Evolutionary conservation across 2,888 invertebrate species (phyloP).

Genomic region (Sphinx pinastri): DNA sequence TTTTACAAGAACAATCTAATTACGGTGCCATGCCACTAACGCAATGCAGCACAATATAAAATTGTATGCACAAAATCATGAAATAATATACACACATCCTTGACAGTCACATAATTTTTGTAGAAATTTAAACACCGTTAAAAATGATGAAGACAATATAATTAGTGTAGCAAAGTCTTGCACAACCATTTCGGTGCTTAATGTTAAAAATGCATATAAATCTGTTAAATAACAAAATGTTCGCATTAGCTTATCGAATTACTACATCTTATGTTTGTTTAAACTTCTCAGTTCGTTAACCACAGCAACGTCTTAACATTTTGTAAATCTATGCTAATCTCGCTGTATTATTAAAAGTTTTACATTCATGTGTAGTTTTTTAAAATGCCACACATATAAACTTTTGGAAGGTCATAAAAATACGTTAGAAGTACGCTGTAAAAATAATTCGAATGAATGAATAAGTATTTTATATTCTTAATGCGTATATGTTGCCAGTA

Average conservation of each 20-base stretch:
- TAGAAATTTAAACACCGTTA: background rate
- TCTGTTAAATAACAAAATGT: conserved; percentile 2
- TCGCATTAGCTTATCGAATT: conserved; percentile 18
- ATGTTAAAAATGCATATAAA: background rate
- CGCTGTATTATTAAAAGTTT: conserved; percentile 38
- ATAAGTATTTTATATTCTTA: conserved; percentile 41
- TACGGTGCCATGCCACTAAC: too few species aligned
- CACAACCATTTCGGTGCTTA: background rate
- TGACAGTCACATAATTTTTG: background rate
- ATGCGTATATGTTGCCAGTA: conserved; percentile 31
- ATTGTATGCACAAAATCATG: background rate
- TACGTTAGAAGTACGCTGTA: conserved; percentile 37
- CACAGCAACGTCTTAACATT: conserved; percentile 26
- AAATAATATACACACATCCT: background rate
- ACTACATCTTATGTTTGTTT: conserved; percentile 29
- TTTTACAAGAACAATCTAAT: too few species aligned
- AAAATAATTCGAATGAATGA: conserved; percentile 44
- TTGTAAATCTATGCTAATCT: conserved; percentile 37
- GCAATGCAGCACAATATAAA: too few species aligned
- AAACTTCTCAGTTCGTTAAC: conserved; percentile 29
- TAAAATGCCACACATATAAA: conserved; percentile 37
- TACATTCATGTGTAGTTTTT: conserved; percentile 26
- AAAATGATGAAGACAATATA: background rate
- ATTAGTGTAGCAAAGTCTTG: conserved; percentile 7
- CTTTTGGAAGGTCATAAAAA: conserved; percentile 36